Evolutionary conservation across 30 jellyfish, hydroid and myxozoan species (phyloP), one percentile per base, ranked within the genome.

Genomic region (Rhopilema esculentum): DNA sequence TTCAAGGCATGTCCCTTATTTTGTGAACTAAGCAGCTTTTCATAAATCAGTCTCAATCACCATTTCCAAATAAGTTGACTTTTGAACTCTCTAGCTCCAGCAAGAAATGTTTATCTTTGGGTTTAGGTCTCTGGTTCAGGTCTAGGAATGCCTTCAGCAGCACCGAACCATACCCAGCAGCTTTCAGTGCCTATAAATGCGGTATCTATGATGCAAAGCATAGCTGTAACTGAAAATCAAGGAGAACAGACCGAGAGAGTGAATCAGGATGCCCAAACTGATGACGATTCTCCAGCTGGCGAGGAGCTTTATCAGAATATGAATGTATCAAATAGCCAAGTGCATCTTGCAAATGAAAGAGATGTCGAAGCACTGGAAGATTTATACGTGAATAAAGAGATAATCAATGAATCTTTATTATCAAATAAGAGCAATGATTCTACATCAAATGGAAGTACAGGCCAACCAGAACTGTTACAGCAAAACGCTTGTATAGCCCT

Each of bases 321-420:
- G 16, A 21, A 29, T 12, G 68, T 27, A 30, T 25, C 25, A 18
- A 72, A 32, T 2, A 32, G 27, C 4, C 25, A 27, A 2, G 8
- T 72, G 65, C 52, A 24, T 28, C 63, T 69, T 69, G 68, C 29
- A 40, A 12, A 40, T 40, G 57, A 40, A 40, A 40, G 6, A 2
- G 57, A 2, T 40, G 57, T 40, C 12, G 57, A 40, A 72, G 70
- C 26, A 16, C 52, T 0, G 16, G 70, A 72, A 23, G 75, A 75
- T 23, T 1, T 75, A 48, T 75, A 75, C 40, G 86, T 75, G 12
- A 75, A 75, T 52, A 17, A 25, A 8, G 24, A 75, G 30, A 72
- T 29, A 48, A 75, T 52, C 50, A 49, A 25, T 12, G 73, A 75
- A 12, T 40, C 12, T 40, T 12, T 12, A 40, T 6, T 12, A 40